phyloP scores from a whole-genome alignment of 2,113 vertebrate species.

The Mustela nigripes region DNA sequence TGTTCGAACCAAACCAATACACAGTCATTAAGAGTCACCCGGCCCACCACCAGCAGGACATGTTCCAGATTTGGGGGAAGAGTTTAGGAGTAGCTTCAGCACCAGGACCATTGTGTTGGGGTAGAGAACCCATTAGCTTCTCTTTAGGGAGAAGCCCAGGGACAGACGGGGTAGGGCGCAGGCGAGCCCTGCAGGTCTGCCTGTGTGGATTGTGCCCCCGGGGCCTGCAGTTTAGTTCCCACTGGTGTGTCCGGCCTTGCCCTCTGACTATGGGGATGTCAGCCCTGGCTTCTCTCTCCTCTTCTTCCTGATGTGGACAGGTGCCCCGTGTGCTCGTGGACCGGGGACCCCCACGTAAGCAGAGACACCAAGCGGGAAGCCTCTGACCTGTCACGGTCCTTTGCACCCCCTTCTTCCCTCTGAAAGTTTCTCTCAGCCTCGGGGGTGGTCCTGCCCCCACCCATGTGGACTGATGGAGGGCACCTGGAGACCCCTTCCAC shows the following conservation, averaged over 20 bases:
- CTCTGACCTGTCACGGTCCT: too few species aligned
- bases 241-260: accelerated
- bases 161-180: background rate
- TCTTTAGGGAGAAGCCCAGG: background rate
- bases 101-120: background rate
- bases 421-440: background rate
- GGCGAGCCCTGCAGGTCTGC: too few species aligned
- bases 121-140: background rate
- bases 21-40: background rate
- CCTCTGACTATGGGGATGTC: background rate
- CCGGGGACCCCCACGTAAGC: accelerated
- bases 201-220: too few species aligned
- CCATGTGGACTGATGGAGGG: accelerated
- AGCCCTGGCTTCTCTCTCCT: background rate
- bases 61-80: background rate
- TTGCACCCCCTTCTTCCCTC: background rate
- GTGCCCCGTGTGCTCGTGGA: accelerated
- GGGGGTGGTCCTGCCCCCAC: background rate
- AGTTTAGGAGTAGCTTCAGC: background rate
- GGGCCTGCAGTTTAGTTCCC: too few species aligned
- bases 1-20: background rate
- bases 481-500: accelerated
- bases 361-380: background rate
- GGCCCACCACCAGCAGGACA: background rate
- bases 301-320: background rate